Conservation (phyloP, 2,797 vertebrate species). For the Steatocranus sp. region DNA sequence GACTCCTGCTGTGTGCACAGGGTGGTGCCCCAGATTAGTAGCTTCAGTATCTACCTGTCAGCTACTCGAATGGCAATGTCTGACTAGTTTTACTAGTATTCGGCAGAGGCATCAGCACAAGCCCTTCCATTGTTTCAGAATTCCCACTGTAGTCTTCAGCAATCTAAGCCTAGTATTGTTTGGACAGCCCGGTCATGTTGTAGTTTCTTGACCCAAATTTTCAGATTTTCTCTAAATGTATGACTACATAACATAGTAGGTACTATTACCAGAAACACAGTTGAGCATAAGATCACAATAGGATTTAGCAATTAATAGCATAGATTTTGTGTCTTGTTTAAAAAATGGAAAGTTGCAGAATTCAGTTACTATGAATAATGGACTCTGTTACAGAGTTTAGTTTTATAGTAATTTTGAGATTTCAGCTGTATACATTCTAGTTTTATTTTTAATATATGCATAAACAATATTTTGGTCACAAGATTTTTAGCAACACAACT, state of each 20-base stretch:
- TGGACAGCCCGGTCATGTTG: neutral
- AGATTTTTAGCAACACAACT: neutral
- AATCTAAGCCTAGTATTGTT: neutral
- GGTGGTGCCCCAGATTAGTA: conserved; percentile 9
- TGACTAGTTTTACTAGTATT: conserved; percentile 46
- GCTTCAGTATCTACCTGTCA: neutral
- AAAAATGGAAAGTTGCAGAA: neutral
- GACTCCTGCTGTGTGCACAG: neutral
- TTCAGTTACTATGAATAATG: neutral
- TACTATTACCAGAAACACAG: neutral
- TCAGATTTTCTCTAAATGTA: neutral
- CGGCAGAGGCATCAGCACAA: neutral
- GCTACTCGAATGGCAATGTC: neutral
- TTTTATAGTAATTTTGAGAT: neutral
- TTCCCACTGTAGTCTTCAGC: neutral
- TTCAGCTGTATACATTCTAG: neutral
- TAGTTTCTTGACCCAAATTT: neutral
- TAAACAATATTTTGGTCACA: neutral
- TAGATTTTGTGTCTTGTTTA: neutral
- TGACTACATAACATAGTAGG: neutral
- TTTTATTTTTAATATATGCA: neutral
- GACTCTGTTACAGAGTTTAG: neutral
- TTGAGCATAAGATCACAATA: neutral
- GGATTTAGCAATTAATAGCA: neutral
- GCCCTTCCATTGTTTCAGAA: neutral